Conservation (phyloP, 2,113 vertebrate species). For the Crotalus horridus region DNA sequence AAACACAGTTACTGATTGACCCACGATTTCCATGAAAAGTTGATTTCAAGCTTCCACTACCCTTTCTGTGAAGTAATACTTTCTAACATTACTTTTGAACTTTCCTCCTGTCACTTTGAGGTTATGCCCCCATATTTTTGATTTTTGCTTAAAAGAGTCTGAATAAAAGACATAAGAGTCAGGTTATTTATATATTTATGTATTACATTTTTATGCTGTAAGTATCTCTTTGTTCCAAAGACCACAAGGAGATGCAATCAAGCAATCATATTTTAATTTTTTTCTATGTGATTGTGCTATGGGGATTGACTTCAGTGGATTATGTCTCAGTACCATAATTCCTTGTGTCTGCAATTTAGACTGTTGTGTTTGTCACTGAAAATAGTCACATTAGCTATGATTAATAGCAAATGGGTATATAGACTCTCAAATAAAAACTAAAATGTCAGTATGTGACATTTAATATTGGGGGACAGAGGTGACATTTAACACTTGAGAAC, state of each 20-base stretch:
- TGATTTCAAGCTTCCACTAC: not conserved
- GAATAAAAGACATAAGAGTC: not conserved
- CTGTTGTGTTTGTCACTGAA: constrained; percentile 45
- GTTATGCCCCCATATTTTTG: not conserved
- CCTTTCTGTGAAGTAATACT: not conserved
- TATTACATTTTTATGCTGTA: not conserved
- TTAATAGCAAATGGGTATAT: constrained; percentile 61
- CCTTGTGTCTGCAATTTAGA: constrained; percentile 50
- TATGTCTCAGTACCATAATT: constrained; percentile 55
- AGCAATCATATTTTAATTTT: not conserved
- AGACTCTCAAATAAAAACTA: constrained; percentile 44
- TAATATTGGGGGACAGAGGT: constrained; percentile 31
- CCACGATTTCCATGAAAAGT: not conserved
- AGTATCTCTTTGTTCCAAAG: constrained; percentile 6
- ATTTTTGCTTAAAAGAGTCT: not conserved
- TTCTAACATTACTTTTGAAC: not conserved
- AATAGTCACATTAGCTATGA: constrained; percentile 57
- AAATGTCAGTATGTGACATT: constrained; percentile 42
- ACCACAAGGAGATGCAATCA: constrained; percentile 25
- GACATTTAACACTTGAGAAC: not conserved
- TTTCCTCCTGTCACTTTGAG: not conserved
- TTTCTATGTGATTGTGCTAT: constrained; percentile 46
- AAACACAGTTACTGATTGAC: not conserved
- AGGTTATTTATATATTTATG: not conserved
- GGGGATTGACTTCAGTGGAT: constrained; percentile 53